phyloP scores from a whole-genome alignment of 2,797 vertebrate genomes.

The Gadopsis marmoratus region DNA sequence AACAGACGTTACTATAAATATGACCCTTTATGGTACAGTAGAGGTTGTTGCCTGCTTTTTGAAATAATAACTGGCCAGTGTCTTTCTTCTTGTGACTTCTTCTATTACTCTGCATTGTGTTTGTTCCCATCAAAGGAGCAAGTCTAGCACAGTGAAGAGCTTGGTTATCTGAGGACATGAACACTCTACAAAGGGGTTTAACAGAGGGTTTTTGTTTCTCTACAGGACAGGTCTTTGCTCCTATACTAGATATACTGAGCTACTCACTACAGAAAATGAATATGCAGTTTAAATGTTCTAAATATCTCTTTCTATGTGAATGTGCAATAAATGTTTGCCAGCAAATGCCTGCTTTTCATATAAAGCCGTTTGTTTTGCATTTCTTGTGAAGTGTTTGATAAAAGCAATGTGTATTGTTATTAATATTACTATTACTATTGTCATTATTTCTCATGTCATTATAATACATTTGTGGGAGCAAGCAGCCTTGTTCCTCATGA shows the following conservation, averaged over 20 bases:
- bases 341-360: background rate
- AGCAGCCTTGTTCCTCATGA: constrained; percentile 4
- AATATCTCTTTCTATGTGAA: constrained; percentile 9
- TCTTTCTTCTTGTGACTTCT: background rate
- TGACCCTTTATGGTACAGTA: background rate
- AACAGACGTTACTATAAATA: background rate
- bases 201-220: background rate
- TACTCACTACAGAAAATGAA: background rate
- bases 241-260: background rate
- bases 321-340: background rate
- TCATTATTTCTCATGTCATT: constrained; percentile 10
- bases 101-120: background rate
- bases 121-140: constrained; percentile 4
- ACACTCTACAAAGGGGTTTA: background rate
- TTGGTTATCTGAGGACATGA: constrained; percentile 16
- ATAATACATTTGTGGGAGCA: background rate
- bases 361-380: background rate
- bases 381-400: background rate
- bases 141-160: background rate
- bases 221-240: background rate
- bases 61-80: background rate
- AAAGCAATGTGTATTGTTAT: constrained; percentile 8
- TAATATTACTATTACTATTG: background rate
- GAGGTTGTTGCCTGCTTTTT: background rate
- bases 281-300: background rate